phyloP scores from a whole-genome alignment of 2,888 invertebrate species.

The Chromoteleia sp. region DNA sequence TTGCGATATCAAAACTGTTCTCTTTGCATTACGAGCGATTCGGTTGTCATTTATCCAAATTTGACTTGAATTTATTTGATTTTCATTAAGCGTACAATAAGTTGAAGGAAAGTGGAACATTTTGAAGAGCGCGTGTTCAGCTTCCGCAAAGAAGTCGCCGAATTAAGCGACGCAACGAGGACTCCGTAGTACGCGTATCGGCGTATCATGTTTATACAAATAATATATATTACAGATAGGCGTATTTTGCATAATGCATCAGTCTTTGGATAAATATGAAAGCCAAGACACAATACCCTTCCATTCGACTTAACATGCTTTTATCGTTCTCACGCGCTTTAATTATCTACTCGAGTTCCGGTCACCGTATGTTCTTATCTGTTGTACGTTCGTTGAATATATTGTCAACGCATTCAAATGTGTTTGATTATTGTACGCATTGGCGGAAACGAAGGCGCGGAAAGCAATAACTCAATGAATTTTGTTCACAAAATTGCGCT shows the following conservation, averaged over 20 bases:
- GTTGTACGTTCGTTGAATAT: slow-evolving; percentile 66
- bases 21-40: too few species aligned
- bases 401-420: slow-evolving; percentile 68
- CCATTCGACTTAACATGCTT: slow-evolving; percentile 65
- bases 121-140: too few species aligned
- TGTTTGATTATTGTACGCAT: slow-evolving; percentile 68
- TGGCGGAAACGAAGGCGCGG: slow-evolving; percentile 39
- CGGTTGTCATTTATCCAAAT: too few species aligned
- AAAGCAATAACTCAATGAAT: slow-evolving; percentile 31
- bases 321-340: slow-evolving; percentile 72
- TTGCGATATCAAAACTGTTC: too few species aligned
- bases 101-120: too few species aligned
- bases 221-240: slow-evolving; percentile 68
- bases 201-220: slow-evolving; percentile 60
- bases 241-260: slow-evolving; percentile 69
- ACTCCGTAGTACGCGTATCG: slow-evolving; percentile 52
- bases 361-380: slow-evolving; percentile 71
- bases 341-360: slow-evolving; percentile 72
- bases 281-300: slow-evolving; percentile 69
- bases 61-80: too few species aligned
- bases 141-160: slow-evolving; percentile 10
- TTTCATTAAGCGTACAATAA: too few species aligned
- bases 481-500: slow-evolving; percentile 2
- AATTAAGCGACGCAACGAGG: slow-evolving; percentile 18
- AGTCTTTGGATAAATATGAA: slow-evolving; percentile 69